These are phyloP conservation scores for Microcebus murinus DNA, from an alignment of 2,113 vertebrate species.

Conservation along the genomic window DNA sequence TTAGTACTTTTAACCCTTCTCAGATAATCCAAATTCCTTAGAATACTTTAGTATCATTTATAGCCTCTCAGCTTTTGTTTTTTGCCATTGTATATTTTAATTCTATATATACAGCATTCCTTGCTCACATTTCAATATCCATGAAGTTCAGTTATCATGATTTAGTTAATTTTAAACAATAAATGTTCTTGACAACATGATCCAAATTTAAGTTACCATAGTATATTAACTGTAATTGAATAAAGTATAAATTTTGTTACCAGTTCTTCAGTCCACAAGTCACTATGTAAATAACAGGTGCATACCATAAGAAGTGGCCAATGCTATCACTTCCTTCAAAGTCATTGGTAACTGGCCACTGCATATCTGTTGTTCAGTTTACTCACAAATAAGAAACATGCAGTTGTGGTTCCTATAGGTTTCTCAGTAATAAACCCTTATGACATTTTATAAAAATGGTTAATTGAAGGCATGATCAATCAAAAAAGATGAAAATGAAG, in stretches of 20 bases:
- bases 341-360: not conserved
- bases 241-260: not conserved
- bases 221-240: not conserved
- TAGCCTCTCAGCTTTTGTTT: not conserved
- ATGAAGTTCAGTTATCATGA: not conserved
- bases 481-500: not conserved
- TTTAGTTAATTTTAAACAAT: not conserved
- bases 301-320: not conserved
- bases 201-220: not conserved
- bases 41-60: not conserved
- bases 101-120: not conserved
- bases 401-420: not conserved
- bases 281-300: not conserved
- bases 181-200: not conserved
- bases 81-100: not conserved
- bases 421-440: not conserved
- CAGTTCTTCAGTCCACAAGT: not conserved
- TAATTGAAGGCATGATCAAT: not conserved
- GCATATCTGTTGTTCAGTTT: not conserved
- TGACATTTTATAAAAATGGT: not conserved
- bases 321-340: not conserved
- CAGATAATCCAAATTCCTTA: not conserved
- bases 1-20: not conserved
- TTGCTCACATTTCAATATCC: not conserved
- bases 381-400: not conserved